Conservation (phyloP, 2,113 vertebrate species). For the Porphyrio hochstetteri region DNA sequence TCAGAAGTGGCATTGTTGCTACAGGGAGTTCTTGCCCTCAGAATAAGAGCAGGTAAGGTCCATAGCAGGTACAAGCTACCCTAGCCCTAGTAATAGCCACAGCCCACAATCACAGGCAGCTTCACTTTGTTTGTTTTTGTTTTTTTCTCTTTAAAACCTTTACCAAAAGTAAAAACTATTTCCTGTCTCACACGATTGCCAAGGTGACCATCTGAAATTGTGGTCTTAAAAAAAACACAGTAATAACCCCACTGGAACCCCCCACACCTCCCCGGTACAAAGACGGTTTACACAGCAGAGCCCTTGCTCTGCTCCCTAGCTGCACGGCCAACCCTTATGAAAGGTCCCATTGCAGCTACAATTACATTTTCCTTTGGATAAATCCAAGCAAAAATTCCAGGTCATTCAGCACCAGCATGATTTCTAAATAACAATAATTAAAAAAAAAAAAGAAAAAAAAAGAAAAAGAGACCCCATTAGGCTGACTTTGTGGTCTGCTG, state of each 20-base stretch:
- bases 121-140: constrained; percentile 21
- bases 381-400: constrained; percentile 65
- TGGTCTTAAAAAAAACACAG: constrained; percentile 38
- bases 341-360: constrained; percentile 31
- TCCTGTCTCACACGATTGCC: constrained; percentile 49
- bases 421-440: constrained; percentile 60
- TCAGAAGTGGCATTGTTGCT: constrained; percentile 82
- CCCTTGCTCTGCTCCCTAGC: constrained; percentile 34
- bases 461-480: background rate
- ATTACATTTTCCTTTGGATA: constrained; percentile 66
- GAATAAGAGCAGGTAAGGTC: constrained; percentile 62
- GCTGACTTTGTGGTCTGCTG: constrained; percentile 41
- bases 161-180: constrained; percentile 45
- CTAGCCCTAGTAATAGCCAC: constrained; percentile 56
- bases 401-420: constrained; percentile 63
- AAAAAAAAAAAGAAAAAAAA: background rate
- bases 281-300: constrained; percentile 35
- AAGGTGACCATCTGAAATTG: constrained; percentile 48
- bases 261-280: constrained; percentile 26
- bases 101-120: constrained; percentile 62
- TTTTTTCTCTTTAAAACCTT: constrained; percentile 42
- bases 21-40: constrained; percentile 72
- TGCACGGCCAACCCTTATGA: constrained; percentile 39
- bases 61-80: constrained; percentile 47
- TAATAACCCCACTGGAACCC: constrained; percentile 21